A percentile compares a stretch with the other conserved stretches of the same genome.
These are phyloP conservation scores for Thymelicus acteon DNA, from an alignment of 2,888 invertebrate species.

Conservation along the genomic window DNA sequence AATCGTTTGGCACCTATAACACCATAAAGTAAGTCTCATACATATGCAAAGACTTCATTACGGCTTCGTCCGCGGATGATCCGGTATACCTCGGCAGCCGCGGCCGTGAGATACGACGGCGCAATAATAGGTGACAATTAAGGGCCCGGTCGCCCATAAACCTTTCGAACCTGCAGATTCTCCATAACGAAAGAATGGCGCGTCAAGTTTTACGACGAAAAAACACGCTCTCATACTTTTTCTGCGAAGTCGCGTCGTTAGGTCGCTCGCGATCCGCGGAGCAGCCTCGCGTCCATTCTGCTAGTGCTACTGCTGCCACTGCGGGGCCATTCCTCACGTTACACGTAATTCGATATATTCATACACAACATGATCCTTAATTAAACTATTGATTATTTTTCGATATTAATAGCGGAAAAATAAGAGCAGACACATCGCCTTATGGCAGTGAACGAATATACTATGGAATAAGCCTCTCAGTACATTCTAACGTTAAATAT, in stretches of 20 bases:
- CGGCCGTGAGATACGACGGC: conserved; percentile 18
- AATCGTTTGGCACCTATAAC: conserved; percentile 2
- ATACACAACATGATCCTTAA: too few relatives aligned
- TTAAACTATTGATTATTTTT: too few relatives aligned
- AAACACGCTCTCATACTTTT: conserved; percentile 30
- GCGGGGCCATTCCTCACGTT: too few relatives aligned
- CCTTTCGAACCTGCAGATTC: conserved; percentile 9
- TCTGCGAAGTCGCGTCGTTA: conserved; percentile 16
- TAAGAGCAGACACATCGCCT: too few relatives aligned
- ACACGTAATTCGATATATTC: too few relatives aligned
- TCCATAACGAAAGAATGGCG: conserved; percentile 21
- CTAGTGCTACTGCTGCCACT: too few relatives aligned
- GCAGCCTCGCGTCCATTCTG: too few relatives aligned
- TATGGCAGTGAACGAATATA: too few relatives aligned
- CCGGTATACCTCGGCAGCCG: not conserved
- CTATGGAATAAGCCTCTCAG: too few relatives aligned
- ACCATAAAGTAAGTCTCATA: conserved; percentile 22
- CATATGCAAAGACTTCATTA: conserved; percentile 27
- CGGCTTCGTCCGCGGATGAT: not conserved
- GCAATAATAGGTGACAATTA: conserved; percentile 32
- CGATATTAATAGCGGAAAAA: too few relatives aligned
- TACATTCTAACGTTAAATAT: too few relatives aligned
- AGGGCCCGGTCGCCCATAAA: conserved; percentile 21
- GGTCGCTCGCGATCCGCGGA: not conserved
- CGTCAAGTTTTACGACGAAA: conserved; percentile 23